Evolutionary conservation across 2,888 invertebrate species (phyloP).

Genomic region (Octonoba sinensis): DNA sequence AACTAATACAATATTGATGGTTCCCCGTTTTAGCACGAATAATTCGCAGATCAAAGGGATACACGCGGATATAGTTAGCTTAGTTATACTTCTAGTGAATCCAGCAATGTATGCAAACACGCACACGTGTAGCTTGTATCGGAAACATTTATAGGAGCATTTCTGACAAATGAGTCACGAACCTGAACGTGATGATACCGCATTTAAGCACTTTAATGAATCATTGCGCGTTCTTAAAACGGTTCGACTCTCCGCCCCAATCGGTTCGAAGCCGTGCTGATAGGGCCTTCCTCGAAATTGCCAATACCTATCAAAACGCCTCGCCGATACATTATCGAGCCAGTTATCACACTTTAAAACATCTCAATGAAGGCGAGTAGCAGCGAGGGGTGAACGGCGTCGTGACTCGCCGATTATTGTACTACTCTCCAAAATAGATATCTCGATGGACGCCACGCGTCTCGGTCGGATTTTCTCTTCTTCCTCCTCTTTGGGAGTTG

Average conservation of each 20-base stretch:
- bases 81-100: too few relatives aligned
- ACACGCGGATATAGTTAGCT: too few relatives aligned
- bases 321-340: conserved; percentile 30
- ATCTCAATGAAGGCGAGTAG: conserved; percentile 1
- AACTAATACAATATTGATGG: too few relatives aligned
- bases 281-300: conserved; percentile 14
- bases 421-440: conserved; percentile 47
- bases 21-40: too few relatives aligned
- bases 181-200: too few relatives aligned
- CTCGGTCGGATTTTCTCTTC: conserved; percentile 9
- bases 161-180: too few relatives aligned
- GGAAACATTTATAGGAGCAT: too few relatives aligned
- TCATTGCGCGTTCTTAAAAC: background rate
- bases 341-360: conserved; percentile 37
- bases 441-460: conserved; percentile 55
- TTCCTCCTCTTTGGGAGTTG: conserved; percentile 21
- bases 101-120: too few relatives aligned
- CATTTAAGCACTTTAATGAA: background rate
- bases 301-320: conserved; percentile 42
- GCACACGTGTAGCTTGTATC: too few relatives aligned
- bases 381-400: conserved; percentile 19
- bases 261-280: conserved; percentile 3
- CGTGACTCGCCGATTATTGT: conserved; percentile 54
- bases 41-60: too few relatives aligned
- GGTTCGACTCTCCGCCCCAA: background rate